These are phyloP conservation scores for Polia nebulosa DNA, from an alignment of 2,888 invertebrate species.

Conservation along the genomic window DNA sequence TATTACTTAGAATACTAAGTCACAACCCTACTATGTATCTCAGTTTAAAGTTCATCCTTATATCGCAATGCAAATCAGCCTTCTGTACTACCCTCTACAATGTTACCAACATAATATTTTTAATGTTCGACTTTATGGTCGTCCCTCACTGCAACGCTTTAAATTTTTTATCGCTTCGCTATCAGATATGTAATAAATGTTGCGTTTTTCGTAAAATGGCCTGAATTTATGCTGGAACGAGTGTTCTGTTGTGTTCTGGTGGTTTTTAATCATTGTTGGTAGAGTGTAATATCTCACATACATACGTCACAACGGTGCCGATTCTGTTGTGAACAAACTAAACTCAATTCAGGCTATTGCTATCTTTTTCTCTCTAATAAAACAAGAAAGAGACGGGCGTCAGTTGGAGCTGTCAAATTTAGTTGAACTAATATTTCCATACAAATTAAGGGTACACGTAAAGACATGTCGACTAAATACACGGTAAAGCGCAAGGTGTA, in stretches of 20 bases:
- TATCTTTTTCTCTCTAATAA: no score
- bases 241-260: conserved; percentile 13
- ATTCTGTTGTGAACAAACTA: no score
- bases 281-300: not conserved
- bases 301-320: not conserved
- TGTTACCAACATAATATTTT: conserved; percentile 54
- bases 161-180: conserved; percentile 53
- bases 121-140: conserved; percentile 56
- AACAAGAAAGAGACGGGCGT: no score
- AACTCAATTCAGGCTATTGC: no score
- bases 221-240: conserved; percentile 23
- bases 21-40: not conserved
- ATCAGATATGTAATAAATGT: conserved; percentile 59
- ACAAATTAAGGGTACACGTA: no score
- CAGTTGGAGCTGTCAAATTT: no score
- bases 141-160: conserved; percentile 33
- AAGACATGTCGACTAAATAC: no score
- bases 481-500: no score
- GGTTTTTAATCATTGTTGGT: conserved; percentile 20
- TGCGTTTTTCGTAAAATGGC: conserved; percentile 17
- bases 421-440: no score
- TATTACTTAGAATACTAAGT: not conserved
- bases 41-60: conserved; percentile 16
- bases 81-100: conserved; percentile 34
- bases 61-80: conserved; percentile 47